These are phyloP conservation scores for Thysanoteuthis rhombus DNA, from an alignment of 2,888 invertebrate genomes.

Conservation along the genomic window DNA sequence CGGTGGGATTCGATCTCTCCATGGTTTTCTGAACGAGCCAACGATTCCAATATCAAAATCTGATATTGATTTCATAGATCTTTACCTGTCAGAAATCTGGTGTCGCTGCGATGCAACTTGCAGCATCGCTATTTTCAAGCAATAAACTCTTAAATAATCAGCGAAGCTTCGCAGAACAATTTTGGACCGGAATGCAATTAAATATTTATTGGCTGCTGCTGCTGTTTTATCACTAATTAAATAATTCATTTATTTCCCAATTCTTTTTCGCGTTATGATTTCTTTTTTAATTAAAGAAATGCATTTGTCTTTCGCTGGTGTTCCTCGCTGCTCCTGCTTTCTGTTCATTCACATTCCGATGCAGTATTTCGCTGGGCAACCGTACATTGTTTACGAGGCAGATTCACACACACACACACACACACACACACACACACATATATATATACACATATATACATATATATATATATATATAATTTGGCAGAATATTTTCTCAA, in stretches of 20 bases:
- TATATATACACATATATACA: too few species aligned
- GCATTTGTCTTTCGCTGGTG: neutral
- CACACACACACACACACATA: too few species aligned
- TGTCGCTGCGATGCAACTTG: neutral
- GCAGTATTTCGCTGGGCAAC: too few species aligned
- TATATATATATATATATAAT: too few species aligned
- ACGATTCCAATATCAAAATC: neutral
- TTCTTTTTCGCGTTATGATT: neutral
- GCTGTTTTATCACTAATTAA: neutral
- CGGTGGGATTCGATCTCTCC: neutral
- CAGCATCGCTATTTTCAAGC: neutral
- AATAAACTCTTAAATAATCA: neutral
- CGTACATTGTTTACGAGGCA: too few species aligned
- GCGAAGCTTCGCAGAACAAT: neutral
- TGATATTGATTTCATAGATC: constrained; percentile 12
- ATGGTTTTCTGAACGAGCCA: neutral
- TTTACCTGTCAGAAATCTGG: neutral
- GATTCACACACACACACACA: too few species aligned
- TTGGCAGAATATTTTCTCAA: too few species aligned
- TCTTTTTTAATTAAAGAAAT: neutral
- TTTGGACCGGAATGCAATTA: neutral
- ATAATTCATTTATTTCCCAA: neutral
- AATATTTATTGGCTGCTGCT: neutral
- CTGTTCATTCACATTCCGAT: too few species aligned
- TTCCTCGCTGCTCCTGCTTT: too few species aligned